phyloP scores from a whole-genome alignment of 2,113 vertebrate genomes.

The Indicator indicator region DNA sequence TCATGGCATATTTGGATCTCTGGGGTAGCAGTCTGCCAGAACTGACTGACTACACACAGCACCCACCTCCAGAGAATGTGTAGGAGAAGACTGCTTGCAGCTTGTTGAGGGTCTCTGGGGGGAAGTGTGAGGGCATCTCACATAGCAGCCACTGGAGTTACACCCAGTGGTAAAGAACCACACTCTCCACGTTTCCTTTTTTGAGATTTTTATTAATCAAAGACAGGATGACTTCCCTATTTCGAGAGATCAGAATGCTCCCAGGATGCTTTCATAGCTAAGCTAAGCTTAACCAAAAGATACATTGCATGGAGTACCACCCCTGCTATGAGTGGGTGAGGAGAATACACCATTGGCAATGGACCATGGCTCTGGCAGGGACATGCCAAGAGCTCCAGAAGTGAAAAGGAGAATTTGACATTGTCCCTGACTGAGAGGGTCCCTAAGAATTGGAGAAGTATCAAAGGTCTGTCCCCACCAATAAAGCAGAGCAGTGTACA shows the following conservation, averaged over 20 bases:
- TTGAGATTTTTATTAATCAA: constrained; percentile 62
- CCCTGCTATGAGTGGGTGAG: neutral
- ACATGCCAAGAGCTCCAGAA: neutral
- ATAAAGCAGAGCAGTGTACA: rapidly evolving
- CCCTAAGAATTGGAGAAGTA: neutral
- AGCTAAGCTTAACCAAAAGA: neutral
- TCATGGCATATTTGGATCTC: neutral
- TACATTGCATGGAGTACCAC: neutral
- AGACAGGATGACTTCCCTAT: neutral
- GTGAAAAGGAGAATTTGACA: neutral
- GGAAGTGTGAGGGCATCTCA: rapidly evolving
- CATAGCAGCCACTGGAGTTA: rapidly evolving
- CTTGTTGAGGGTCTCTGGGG: neutral
- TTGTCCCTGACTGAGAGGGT: neutral
- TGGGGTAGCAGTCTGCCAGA: neutral
- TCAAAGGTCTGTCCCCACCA: neutral
- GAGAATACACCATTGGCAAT: neutral
- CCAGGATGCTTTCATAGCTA: neutral
- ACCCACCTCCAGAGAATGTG: neutral
- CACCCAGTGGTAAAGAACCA: neutral
- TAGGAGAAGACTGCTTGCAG: too few species aligned
- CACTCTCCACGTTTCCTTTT: neutral
- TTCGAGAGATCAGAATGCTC: neutral
- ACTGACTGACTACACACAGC: rapidly evolving
- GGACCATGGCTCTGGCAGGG: neutral